phyloP scores from a whole-genome alignment of 2,797 vertebrate species.

The Garrulus glandarius region DNA sequence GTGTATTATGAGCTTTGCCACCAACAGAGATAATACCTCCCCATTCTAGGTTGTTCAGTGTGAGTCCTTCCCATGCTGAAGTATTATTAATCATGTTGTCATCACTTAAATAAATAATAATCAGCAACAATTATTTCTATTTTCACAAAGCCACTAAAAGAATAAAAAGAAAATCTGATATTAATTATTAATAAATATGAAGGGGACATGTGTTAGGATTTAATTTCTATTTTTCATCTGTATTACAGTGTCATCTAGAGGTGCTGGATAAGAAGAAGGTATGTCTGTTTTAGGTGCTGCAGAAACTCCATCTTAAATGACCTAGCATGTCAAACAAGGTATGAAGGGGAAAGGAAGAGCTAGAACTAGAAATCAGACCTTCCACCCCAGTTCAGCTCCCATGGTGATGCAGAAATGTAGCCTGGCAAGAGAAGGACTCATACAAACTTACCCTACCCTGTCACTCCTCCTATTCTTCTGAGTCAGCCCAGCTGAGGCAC shows the following conservation, averaged over 20 bases:
- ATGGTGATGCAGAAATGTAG: not conserved
- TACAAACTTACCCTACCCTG: not conserved
- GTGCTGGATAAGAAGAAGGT: not conserved
- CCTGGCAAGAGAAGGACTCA: not conserved
- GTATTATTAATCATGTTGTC: slow-evolving; percentile 64
- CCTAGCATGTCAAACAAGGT: not conserved
- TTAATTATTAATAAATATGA: slow-evolving; percentile 51
- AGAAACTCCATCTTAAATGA: not conserved
- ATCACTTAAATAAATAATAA: slow-evolving; percentile 62
- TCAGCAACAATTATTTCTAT: slow-evolving; percentile 58
- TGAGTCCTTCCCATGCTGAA: slow-evolving; percentile 36
- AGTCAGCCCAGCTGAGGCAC: not conserved
- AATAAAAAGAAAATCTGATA: slow-evolving; percentile 44
- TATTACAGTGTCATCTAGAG: slow-evolving; percentile 64
- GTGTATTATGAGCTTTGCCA: slow-evolving; percentile 38
- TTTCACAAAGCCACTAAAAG: slow-evolving; percentile 53
- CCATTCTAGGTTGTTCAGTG: slow-evolving; percentile 24
- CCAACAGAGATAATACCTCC: slow-evolving; percentile 57
- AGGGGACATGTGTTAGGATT: not conserved
- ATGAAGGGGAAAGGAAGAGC: not conserved
- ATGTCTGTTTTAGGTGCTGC: not conserved
- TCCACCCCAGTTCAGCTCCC: not conserved
- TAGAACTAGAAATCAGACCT: not conserved
- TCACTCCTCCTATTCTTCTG: accelerated
- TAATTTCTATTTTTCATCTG: slow-evolving; percentile 18